These are phyloP conservation scores for Cyclophora albipunctata DNA, from an alignment of 2,888 invertebrate genomes.

Conservation along the genomic window DNA sequence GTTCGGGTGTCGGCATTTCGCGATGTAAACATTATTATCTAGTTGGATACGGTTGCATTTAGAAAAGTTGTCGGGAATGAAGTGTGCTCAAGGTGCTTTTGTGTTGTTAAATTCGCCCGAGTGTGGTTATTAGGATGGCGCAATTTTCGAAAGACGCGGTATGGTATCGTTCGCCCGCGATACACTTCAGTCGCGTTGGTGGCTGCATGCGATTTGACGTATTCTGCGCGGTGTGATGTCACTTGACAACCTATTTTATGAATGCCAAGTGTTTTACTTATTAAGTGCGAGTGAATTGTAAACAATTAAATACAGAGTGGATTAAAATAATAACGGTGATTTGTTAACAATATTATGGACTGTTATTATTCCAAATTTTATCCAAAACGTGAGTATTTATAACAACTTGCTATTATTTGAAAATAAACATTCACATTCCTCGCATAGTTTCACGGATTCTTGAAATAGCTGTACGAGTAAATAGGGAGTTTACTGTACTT, in stretches of 20 bases:
- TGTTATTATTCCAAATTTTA: slow-evolving; percentile 75
- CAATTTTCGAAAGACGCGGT: slow-evolving; percentile 78
- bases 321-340: slow-evolving; percentile 62
- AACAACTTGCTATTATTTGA: slow-evolving; percentile 42
- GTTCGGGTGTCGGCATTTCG: slow-evolving; percentile 73
- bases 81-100: slow-evolving; percentile 72
- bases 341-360: slow-evolving; percentile 54
- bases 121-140: slow-evolving; percentile 74
- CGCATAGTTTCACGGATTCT: slow-evolving; percentile 53
- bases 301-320: slow-evolving; percentile 63
- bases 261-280: slow-evolving; percentile 71
- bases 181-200: slow-evolving; percentile 77
- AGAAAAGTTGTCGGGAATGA: slow-evolving; percentile 66
- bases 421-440: slow-evolving; percentile 68
- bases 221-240: slow-evolving; percentile 73
- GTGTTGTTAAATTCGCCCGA: slow-evolving; percentile 73
- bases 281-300: slow-evolving; percentile 68
- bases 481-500: too few species aligned
- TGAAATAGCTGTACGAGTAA: slow-evolving; percentile 22
- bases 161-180: slow-evolving; percentile 71
- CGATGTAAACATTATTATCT: slow-evolving; percentile 76
- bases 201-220: slow-evolving; percentile 76
- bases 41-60: slow-evolving; percentile 62
- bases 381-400: slow-evolving; percentile 65
- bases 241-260: slow-evolving; percentile 72